Evolutionary conservation across 2,113 vertebrate genomes (phyloP), one percentile per base, ranked within the genome.

Genomic region (Antigone vipio): DNA sequence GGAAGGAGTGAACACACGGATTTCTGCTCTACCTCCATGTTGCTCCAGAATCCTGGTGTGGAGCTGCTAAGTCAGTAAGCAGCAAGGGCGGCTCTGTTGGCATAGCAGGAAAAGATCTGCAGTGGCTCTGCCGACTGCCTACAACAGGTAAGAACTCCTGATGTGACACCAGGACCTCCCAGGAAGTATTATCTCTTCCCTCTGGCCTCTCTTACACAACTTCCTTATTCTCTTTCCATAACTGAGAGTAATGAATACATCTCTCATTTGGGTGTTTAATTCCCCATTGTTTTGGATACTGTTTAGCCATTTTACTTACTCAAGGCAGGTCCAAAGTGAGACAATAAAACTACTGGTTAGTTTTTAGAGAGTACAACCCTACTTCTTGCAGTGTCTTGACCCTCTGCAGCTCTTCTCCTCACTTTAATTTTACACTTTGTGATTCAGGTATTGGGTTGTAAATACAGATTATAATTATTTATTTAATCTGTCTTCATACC

Each of bases 1-100:
- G 38, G 52, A 32, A 50, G 20, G n/a, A 50, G 9, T 30, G 18
- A 74, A 63, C 8, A 34, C 9, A 69, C 0, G 0, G 45, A 69
- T 47, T 87, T 84, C 22, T 71, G 8, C 5, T 15, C 6, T 58
- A 13, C 11, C 12, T 89, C 27, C 38, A 26, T 11, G 13, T 24
- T 67, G 44, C 10, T 94, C 49, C 26, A 50, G 74, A 93, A 89
- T 49, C 30, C 52, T 49, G 4, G 7, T 50, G n/a, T 27, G 35
- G 30, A 80, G 9, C 19, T 80, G 27, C 17, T 82, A 29, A 4
- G 35, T 34, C 38, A 50, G 26, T 20, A 34, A 76, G 14, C 12
- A 69, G 17, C 29, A 76, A 66, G 27, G 24, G 14, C 0, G 0
- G 35, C 12, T 68, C 32, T 71, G 29, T 6, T 30, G 9, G 29